Conservation (phyloP, 2,888 invertebrate species). For the Nesidiocoris tenuis region DNA sequence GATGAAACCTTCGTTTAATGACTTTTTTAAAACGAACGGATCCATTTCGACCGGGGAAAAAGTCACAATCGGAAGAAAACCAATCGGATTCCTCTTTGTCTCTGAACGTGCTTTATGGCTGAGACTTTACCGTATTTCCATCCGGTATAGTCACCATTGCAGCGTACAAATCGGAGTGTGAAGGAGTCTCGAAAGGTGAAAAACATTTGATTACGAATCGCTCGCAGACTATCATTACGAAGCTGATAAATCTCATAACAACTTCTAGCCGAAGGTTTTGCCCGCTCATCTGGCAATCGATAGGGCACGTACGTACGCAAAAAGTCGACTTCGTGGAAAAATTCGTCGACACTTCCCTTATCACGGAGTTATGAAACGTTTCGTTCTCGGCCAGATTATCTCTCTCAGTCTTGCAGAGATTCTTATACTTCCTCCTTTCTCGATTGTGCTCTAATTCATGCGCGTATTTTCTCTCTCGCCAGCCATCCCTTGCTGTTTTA, state of each 20-base stretch:
- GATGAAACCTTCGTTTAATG: no score
- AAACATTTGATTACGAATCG: neutral
- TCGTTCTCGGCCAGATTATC: neutral
- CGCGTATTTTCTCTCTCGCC: slow-evolving; percentile 15
- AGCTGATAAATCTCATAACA: neutral
- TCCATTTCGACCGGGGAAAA: no score
- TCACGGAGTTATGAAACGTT: neutral
- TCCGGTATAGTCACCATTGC: no score
- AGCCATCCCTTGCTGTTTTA: neutral
- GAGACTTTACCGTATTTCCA: no score
- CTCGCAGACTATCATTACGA: neutral
- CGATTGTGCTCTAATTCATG: slow-evolving; percentile 34
- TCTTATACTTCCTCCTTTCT: slow-evolving; percentile 19
- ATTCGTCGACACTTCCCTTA: neutral
- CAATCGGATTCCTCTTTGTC: no score
- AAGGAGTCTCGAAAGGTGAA: neutral
- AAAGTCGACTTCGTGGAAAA: neutral
- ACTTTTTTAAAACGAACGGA: no score
- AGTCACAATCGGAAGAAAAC: no score
- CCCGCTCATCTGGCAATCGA: neutral
- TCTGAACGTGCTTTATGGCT: no score
- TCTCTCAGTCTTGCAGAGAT: neutral
- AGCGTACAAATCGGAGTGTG: no score
- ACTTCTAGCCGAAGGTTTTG: neutral
- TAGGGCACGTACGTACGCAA: neutral